Base-by-base conservation (phyloP, 2,888 invertebrate species). In the Megamerina dolium region DNA sequence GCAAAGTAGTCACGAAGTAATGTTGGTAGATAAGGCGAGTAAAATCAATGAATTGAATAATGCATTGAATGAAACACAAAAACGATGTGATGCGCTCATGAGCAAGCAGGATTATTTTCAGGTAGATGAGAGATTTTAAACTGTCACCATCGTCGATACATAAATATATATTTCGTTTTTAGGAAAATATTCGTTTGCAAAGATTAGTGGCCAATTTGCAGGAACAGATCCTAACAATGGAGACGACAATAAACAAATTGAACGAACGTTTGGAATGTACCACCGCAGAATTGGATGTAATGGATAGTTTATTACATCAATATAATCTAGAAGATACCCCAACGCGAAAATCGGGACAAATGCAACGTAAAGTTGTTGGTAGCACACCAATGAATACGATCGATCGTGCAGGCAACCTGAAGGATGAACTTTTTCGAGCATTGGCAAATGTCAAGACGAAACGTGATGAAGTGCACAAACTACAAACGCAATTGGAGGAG, bases 31-130 rank as follows among this genome's bases (percentile, higher is more conserved):
- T 31, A 83, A 82, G 50, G 77, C 77, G 0, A 73, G 75, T 1
- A 78, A 77, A 13, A 80, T 83, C 45, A 82, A 82, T 63, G 73
- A 77, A 33, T 55, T 83, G n/a, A 78, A 77, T 1, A 68, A 70
- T 17, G 80, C 78, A 17, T 54, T 83, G 35, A 77, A 80, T 48
- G 75, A 77, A 5, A 77, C 81, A 1, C 83, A 83, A 52, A 53
- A 64, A 6, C 73, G 73, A 30, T 75, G 68, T 50, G 66, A 72
- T 8, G 70, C 74, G 46, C 50, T 75, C 2, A 46, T 59, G 12
- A 47, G 50, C 2, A 60, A 59, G 13, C 59, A 60, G n/a, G 63
- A 61, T 40, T 61, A 61, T 36, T 59, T 61, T 1, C 53, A 56
- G 38, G 50, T 50, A 29, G 2, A n/a, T 39, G 13, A n/a, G 19